Evolutionary conservation across 2,113 vertebrate genomes (phyloP).

Genomic region (Melozone crissalis): DNA sequence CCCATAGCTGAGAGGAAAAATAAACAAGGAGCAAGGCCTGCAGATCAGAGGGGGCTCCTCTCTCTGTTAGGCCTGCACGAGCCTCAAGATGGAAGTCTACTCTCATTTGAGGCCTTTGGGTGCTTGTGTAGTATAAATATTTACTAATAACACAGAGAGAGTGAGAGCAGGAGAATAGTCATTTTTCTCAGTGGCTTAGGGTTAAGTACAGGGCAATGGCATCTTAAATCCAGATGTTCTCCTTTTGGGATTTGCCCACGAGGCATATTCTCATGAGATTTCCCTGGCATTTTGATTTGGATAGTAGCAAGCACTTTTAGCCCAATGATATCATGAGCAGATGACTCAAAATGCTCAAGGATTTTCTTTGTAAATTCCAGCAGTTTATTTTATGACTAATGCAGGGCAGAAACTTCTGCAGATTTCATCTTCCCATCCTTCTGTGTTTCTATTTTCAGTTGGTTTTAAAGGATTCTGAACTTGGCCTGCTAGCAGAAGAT

Average conservation of each 20-base stretch:
- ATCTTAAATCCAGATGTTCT: conserved; percentile 77
- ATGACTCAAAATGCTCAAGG: conserved; percentile 50
- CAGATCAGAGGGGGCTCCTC: background rate
- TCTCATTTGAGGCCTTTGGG: conserved; percentile 30
- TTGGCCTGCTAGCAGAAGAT: conserved; percentile 25
- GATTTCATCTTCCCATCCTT: conserved; percentile 56
- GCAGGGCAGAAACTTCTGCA: conserved; percentile 35
- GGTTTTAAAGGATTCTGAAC: conserved; percentile 42
- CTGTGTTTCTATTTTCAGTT: conserved; percentile 64
- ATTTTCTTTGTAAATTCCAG: conserved; percentile 61
- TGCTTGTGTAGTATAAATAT: conserved; percentile 52
- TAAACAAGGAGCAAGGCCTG: background rate
- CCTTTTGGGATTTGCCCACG: conserved; percentile 73
- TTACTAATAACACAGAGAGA: conserved; percentile 57
- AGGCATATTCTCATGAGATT: conserved; percentile 74
- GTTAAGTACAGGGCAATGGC: conserved; percentile 73
- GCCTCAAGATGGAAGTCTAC: conserved; percentile 21
- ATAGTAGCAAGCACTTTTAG: conserved; percentile 64
- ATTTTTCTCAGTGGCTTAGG: conserved; percentile 71
- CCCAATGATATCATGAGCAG: conserved; percentile 62
- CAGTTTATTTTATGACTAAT: conserved; percentile 56
- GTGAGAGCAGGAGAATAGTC: conserved; percentile 48
- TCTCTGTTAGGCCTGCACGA: background rate
- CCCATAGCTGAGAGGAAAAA: background rate
- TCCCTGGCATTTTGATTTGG: conserved; percentile 59